phyloP scores from a whole-genome alignment of 2,888 invertebrate species.

The Phyllotreta cruciferae region DNA sequence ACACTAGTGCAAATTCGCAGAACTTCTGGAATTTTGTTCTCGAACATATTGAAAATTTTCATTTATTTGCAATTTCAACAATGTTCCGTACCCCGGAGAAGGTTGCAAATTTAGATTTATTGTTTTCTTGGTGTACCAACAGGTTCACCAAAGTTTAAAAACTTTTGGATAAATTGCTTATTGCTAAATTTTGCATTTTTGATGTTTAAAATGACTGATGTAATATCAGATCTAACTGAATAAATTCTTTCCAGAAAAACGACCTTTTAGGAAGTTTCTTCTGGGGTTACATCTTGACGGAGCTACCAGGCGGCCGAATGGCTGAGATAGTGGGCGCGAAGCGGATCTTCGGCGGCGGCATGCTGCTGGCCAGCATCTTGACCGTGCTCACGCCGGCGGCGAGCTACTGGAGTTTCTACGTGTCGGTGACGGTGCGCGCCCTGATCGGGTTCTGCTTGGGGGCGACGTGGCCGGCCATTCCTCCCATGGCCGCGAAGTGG shows the following conservation, averaged over 20 bases:
- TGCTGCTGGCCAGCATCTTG: constrained; percentile 79
- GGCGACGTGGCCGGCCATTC: constrained; percentile 93
- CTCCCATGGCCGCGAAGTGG: constrained; percentile 93
- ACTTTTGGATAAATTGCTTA: too few relatives aligned
- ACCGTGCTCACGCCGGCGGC: constrained; percentile 83
- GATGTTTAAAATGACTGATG: too few relatives aligned
- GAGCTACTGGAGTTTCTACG: constrained; percentile 73
- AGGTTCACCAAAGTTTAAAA: too few relatives aligned
- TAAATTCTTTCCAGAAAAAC: constrained; percentile 67
- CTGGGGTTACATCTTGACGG: constrained; percentile 91
- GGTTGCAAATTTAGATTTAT: too few relatives aligned
- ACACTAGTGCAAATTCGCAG: too few relatives aligned
- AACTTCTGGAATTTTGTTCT: too few relatives aligned
- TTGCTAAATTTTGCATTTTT: too few relatives aligned
- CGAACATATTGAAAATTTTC: too few relatives aligned
- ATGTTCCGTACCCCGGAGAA: too few relatives aligned
- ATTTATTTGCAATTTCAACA: too few relatives aligned
- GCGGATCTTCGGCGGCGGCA: constrained; percentile 85
- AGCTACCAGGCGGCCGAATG: constrained; percentile 86
- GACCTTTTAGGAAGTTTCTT: constrained; percentile 86
- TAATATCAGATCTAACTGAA: too few relatives aligned
- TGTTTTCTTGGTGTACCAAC: too few relatives aligned
- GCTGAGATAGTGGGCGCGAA: constrained; percentile 84
- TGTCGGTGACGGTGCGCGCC: constrained; percentile 75
- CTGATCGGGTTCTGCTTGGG: constrained; percentile 66